Evolutionary conservation across 2,113 vertebrate species (phyloP), one percentile per base, ranked within the genome.

Genomic region (Chloropsis hardwickii): DNA sequence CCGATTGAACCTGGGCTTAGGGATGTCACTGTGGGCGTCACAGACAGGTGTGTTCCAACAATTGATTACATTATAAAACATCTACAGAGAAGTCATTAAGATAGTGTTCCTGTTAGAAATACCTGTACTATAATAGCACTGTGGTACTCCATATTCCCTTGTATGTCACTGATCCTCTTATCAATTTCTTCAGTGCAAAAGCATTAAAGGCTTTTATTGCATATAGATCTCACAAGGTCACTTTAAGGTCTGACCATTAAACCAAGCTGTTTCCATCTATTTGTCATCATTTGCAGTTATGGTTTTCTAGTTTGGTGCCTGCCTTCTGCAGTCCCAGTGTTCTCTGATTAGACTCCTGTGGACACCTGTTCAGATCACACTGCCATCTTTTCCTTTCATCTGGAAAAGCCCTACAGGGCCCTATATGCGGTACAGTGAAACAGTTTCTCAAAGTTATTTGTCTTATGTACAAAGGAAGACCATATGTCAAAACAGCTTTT

Each of bases 271-370:
- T 96, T 83, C 82, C 37, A 64, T 86, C 93, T 94, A 60, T 95
- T 95, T 95, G 93, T 96, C 93, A 94, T 94, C 88, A 96, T 94
- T 96, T 94, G 86, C 78, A 69, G 83, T 94, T 78, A 88, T 78
- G 65, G 77, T 48, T 92, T 53, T 92, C 65, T 70, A 65, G 90
- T 78, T 88, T 60, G 69, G 50, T 83, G 48, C 40, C 53, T 95
- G 47, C 86, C 53, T 93, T 86, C 72, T 74, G 65, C 88, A 78
- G 77, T 60, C 47, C 60, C 58, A 60, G 14, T 71, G 76, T 71
- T 90, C 56, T 74, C 76, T 90, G 92, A 84, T 90, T 84, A 92
- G 88, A 48, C 82, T 94, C 44, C 48, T 92, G 79, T 73, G 89
- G 83, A 86, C 90, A 95, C 64, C 76, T 81, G 64, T 81, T 76